Evolutionary conservation across 2,888 invertebrate species (phyloP).

Genomic region (Chrysolina americana): DNA sequence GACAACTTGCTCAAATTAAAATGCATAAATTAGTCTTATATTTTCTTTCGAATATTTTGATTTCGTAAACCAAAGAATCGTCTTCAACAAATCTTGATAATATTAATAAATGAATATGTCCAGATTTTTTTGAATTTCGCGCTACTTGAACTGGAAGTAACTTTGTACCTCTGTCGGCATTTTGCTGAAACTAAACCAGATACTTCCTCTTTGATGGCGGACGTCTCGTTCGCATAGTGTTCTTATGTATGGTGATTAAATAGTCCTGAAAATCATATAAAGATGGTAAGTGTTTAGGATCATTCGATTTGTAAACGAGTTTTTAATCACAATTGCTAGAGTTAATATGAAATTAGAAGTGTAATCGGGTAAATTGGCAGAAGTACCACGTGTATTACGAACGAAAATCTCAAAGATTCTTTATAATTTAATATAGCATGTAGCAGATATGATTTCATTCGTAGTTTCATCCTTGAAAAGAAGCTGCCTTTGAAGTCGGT

Average conservation of each 20-base stretch:
- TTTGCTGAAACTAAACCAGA: neutral
- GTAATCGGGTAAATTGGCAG: neutral
- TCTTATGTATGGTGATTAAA: slow-evolving; percentile 56
- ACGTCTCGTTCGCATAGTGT: slow-evolving; percentile 65
- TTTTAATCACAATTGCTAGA: slow-evolving; percentile 8
- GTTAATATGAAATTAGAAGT: slow-evolving; percentile 18
- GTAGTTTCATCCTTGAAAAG: neutral
- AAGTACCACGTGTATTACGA: neutral
- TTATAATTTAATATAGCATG: too few relatives aligned
- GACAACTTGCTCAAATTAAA: too few relatives aligned
- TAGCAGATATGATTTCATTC: neutral
- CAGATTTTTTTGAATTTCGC: neutral
- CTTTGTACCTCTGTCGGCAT: neutral
- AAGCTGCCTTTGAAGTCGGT: neutral
- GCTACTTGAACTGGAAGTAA: neutral
- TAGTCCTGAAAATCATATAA: slow-evolving; percentile 55
- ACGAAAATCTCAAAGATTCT: neutral
- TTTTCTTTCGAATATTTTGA: too few relatives aligned
- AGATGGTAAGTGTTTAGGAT: slow-evolving; percentile 62
- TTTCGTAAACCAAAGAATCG: too few relatives aligned
- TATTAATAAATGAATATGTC: too few relatives aligned
- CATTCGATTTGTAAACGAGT: slow-evolving; percentile 9
- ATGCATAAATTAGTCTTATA: too few relatives aligned
- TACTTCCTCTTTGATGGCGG: slow-evolving; percentile 67
- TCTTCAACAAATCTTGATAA: too few relatives aligned